A percentile compares a stretch with the other conserved stretches of the same genome.
Conservation (phyloP, 2,797 vertebrate genomes). For the Argyrosomus regius region DNA sequence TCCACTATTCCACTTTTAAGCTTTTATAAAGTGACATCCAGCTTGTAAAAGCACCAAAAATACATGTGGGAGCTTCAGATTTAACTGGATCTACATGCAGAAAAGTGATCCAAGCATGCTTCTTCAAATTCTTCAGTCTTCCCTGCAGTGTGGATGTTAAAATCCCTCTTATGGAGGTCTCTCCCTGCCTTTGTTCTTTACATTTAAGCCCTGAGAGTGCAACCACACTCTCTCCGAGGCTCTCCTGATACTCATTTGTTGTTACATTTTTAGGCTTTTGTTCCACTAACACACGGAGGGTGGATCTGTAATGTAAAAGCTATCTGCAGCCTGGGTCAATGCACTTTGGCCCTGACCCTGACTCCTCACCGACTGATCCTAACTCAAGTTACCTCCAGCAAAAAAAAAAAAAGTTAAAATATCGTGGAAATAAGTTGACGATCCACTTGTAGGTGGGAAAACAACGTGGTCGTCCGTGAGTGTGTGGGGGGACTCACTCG, state of each 20-base stretch:
- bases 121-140: not conserved
- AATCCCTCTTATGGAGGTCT: not conserved
- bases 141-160: not conserved
- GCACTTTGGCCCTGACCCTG: slow-evolving; percentile 31
- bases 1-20: not conserved
- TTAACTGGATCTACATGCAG: not conserved
- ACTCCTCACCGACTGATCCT: slow-evolving; percentile 8
- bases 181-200: not conserved
- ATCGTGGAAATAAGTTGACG: not conserved
- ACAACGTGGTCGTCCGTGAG: not conserved
- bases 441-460: not conserved
- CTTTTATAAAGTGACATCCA: not conserved
- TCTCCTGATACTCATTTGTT: not conserved
- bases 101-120: no score
- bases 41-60: not conserved
- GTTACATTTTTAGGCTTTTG: not conserved
- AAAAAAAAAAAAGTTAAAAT: not conserved
- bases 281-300: not conserved
- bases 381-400: not conserved
- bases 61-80: not conserved
- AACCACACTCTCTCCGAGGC: not conserved
- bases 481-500: not conserved
- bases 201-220: not conserved
- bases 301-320: not conserved
- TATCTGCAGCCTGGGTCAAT: not conserved